phyloP scores from a whole-genome alignment of 2,888 invertebrate species.

The Drosophila mimetica region DNA sequence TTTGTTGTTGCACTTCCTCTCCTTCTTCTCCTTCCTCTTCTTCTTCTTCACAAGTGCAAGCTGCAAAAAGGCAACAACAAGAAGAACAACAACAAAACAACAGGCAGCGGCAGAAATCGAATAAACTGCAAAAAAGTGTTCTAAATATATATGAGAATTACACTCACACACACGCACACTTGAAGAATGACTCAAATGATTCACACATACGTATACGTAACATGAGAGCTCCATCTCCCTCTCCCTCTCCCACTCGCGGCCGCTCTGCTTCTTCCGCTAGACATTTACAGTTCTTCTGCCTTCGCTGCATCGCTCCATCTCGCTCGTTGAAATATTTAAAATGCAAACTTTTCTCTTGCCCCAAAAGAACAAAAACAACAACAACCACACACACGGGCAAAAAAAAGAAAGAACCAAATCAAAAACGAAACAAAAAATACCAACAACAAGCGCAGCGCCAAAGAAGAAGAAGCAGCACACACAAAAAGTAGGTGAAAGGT shows the following conservation, averaged over 20 bases:
- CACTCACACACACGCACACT: slow-evolving; percentile 13
- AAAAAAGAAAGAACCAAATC: slow-evolving; percentile 46
- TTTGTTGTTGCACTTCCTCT: background rate
- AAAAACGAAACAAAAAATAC: slow-evolving; percentile 36
- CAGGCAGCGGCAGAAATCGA: slow-evolving; percentile 17
- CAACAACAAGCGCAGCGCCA: slow-evolving; percentile 42
- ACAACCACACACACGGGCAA: slow-evolving; percentile 3
- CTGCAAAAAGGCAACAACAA: background rate
- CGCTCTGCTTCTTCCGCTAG: slow-evolving; percentile 20
- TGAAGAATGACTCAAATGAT: slow-evolving; percentile 33
- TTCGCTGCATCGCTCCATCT: slow-evolving; percentile 24
- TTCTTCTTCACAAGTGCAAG: slow-evolving; percentile 10
- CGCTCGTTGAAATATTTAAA: slow-evolving; percentile 32
- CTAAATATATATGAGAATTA: slow-evolving; percentile 37
- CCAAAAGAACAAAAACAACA: slow-evolving; percentile 15
- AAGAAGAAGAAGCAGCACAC: slow-evolving; percentile 40
- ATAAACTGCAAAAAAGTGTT: slow-evolving; percentile 31
- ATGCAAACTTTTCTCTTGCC: slow-evolving; percentile 32
- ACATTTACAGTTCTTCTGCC: slow-evolving; percentile 31
- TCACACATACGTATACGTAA: slow-evolving; percentile 23
- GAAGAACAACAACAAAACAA: background rate
- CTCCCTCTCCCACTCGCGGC: background rate
- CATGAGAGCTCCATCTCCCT: slow-evolving; percentile 24
- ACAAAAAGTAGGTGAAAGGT: slow-evolving; percentile 83
- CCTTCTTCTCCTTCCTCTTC: background rate